Evolutionary conservation across 2,113 vertebrate species (phyloP).

Genomic region (Oplegnathus fasciatus): DNA sequence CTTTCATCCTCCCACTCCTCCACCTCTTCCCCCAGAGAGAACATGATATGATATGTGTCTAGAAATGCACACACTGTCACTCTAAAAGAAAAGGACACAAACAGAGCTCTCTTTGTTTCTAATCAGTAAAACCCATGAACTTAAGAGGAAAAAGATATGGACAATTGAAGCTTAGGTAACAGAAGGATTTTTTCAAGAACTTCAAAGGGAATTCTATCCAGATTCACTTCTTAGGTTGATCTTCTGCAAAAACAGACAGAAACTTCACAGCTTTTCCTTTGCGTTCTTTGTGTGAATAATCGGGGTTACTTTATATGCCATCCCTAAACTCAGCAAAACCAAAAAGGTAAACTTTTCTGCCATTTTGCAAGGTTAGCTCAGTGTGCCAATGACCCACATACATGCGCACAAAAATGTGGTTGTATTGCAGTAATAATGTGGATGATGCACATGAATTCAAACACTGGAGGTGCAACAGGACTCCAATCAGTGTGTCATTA

Average conservation of each 20-base stretch:
- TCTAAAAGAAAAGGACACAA: conserved; percentile 26
- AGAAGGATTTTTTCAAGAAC: conserved; percentile 2
- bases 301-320: neutral
- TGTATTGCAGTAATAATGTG: neutral
- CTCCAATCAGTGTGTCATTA: no score
- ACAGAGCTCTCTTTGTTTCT: neutral
- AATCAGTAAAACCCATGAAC: conserved; percentile 18
- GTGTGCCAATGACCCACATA: neutral
- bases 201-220: conserved; percentile 21
- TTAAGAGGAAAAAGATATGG: conserved; percentile 26
- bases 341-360: neutral
- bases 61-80: conserved; percentile 36
- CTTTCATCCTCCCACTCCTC: conserved; percentile 56
- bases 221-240: conserved; percentile 36
- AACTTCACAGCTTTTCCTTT: neutral
- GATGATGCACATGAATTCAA: neutral
- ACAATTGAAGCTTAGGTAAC: conserved; percentile 14
- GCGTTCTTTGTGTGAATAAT: neutral
- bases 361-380: neutral
- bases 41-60: conserved; percentile 46
- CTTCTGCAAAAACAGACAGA: conserved; percentile 43
- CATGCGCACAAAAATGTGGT: neutral
- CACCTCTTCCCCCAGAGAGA: conserved; percentile 23
- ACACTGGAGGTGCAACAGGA: neutral
- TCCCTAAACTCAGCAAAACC: neutral